Base-by-base conservation (phyloP, 2,113 vertebrate genomes). In the Paracanthobrama guichenoti region DNA sequence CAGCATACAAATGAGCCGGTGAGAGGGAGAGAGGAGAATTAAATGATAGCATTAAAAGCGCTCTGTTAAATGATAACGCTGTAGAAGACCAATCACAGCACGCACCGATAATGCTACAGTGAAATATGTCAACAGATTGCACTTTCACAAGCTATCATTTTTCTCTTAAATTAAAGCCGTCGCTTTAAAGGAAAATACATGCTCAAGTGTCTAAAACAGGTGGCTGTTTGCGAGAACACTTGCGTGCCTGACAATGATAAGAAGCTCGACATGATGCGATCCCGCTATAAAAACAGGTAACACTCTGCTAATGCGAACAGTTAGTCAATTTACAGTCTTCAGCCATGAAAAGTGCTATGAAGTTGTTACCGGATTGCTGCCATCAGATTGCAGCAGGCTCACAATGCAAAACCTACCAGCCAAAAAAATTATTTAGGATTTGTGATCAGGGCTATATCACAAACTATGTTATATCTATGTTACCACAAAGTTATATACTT, bases 241-340 rank as follows among this genome's bases (percentile, higher is more conserved):
- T 94, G 95, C 95, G 95, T 94, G 95, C 91, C 93, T 94, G 95
- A 94, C 95, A 95, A 64, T 92, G 94, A 96, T 97, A 97, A 97
- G 95, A 94, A 95, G 95, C 94, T 89, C 13, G 77, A 66, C 90
- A 96, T 96, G 96, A 96, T 95, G 96, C 94, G 96, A 95, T 95
- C 94, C 94, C 94, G 95, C 95, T 96, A 96, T 96, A 96, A 96
- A 55, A 96, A 94, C 94, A 95, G 93, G 95, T 96, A 97, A 96
- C 95, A 96, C 95, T 94, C 95, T 92, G 95, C 96, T 96, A 97
- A 94, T 93, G 95, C 95, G 96, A 97, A 96, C 95, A 97, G 94
- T 91, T 94, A 92, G 93, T 93, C 96, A 94, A 96, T 98, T 97
- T 96, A 95, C 94, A 94, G 95, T 94, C 81, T 94, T 94, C 94